phyloP scores from a whole-genome alignment of 64 coral and sea anemone genomes.

The Montipora sp. region DNA sequence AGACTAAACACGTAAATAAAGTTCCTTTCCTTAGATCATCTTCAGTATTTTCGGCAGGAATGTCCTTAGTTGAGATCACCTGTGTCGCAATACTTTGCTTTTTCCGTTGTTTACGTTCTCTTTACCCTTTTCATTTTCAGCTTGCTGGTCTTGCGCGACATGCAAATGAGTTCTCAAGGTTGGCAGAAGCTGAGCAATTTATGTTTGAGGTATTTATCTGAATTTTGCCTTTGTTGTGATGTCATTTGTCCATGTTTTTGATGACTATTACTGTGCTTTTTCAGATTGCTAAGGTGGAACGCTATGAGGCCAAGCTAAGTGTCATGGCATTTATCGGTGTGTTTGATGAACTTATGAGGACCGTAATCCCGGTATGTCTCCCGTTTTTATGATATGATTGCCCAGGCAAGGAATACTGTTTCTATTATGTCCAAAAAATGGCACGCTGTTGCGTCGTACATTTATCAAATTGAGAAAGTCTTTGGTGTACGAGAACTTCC shows the following conservation, averaged over 20 bases:
- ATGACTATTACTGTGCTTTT: neutral
- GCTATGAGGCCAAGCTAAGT: slow-evolving; percentile 94
- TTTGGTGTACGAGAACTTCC: no score
- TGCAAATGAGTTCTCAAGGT: slow-evolving; percentile 71
- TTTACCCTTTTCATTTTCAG: slow-evolving; percentile 20
- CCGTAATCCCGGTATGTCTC: slow-evolving; percentile 85
- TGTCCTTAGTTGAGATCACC: no score
- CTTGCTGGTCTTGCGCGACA: slow-evolving; percentile 84
- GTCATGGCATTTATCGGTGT: slow-evolving; percentile 98
- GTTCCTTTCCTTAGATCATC: no score
- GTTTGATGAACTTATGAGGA: slow-evolving; percentile 97
- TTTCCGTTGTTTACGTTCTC: neutral
- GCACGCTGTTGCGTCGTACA: no score
- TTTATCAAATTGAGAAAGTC: no score
- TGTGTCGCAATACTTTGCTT: neutral
- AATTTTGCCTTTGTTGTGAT: neutral
- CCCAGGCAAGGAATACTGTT: no score
- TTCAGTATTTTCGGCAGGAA: no score
- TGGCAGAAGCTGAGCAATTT: slow-evolving; percentile 96
- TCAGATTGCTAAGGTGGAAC: slow-evolving; percentile 94
- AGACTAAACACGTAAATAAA: no score
- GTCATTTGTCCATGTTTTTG: neutral
- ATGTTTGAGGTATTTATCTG: slow-evolving; percentile 80
- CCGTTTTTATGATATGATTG: no score
- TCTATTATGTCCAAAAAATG: no score